Conservation (phyloP, 2,113 vertebrate species). For the Pseudois nayaur region DNA sequence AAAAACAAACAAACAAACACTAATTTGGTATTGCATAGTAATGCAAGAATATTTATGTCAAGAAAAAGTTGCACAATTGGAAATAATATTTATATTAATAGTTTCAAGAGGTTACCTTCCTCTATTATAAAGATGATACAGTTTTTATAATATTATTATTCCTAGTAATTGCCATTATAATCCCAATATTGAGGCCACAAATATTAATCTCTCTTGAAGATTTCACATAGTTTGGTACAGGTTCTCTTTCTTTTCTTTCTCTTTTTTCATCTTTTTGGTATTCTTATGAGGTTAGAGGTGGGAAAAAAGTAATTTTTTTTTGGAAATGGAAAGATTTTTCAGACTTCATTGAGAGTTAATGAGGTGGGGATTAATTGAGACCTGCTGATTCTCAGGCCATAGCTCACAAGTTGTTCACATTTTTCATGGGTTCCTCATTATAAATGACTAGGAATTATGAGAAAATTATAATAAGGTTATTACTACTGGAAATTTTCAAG, state of each 20-base stretch:
- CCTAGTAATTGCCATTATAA: background rate
- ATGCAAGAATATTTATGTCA: background rate
- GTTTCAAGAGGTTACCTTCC: background rate
- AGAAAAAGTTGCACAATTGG: background rate
- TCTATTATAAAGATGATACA: background rate
- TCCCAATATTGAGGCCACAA: background rate
- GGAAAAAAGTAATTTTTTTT: background rate
- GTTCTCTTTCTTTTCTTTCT: background rate
- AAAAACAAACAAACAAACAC: background rate
- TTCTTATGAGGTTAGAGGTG: background rate
- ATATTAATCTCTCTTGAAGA: background rate
- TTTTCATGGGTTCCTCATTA: background rate
- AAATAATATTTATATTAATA: background rate
- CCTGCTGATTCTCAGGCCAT: background rate
- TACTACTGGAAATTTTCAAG: slow-evolving; percentile 41
- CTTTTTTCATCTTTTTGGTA: background rate
- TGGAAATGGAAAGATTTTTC: background rate
- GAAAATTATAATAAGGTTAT: background rate
- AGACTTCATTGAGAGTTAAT: background rate
- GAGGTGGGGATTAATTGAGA: background rate
- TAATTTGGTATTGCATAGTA: background rate
- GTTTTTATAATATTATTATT: background rate
- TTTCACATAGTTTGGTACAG: background rate
- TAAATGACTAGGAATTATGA: background rate
- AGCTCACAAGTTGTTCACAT: background rate